These are phyloP conservation scores for Hylia prasina DNA, from an alignment of 2,113 vertebrate species.

Conservation along the genomic window DNA sequence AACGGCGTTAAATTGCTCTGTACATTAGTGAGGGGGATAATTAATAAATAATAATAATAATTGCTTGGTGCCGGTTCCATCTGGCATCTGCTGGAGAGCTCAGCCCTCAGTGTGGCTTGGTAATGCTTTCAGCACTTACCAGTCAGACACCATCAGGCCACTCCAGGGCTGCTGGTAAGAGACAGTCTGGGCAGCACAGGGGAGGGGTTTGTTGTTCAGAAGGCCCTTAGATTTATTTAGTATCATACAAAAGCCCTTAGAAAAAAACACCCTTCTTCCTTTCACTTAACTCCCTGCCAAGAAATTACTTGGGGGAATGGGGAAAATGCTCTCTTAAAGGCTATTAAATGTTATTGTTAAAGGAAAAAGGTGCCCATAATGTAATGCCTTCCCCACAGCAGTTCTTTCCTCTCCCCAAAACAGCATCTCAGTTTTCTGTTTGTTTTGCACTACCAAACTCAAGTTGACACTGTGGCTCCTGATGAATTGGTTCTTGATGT, in stretches of 20 bases:
- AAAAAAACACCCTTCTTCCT: slow-evolving; percentile 23
- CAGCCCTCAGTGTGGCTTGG: slow-evolving; percentile 6
- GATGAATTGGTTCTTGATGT: slow-evolving; percentile 41
- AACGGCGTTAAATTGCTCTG: slow-evolving; percentile 33
- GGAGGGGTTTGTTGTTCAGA: slow-evolving; percentile 4
- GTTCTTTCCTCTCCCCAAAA: slow-evolving; percentile 13
- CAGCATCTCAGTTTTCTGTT: slow-evolving; percentile 28
- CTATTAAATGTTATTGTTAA: slow-evolving; percentile 63
- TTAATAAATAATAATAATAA: slow-evolving; percentile 66
- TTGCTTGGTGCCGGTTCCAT: slow-evolving; percentile 17
- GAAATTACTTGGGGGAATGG: slow-evolving; percentile 59
- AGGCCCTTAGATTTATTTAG: slow-evolving; percentile 46
- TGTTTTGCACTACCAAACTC: slow-evolving; percentile 33
- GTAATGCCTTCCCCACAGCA: slow-evolving; percentile 49
- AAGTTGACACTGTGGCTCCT: slow-evolving; percentile 19
- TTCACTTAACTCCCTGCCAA: slow-evolving; percentile 51
- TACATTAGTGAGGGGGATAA: slow-evolving; percentile 50
- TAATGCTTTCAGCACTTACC: slow-evolving; percentile 42
- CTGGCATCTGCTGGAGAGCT: background rate
- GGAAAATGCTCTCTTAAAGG: slow-evolving; percentile 56
- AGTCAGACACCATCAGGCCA: slow-evolving; percentile 42
- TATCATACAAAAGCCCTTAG: slow-evolving; percentile 40
- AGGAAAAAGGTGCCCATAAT: slow-evolving; percentile 50
- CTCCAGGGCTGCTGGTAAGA: background rate
- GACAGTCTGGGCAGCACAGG: slow-evolving; percentile 10